Evolutionary conservation across 2,888 invertebrate species (phyloP), one percentile per base, ranked within the genome.

Genomic region (Pemphredon lugubris): DNA sequence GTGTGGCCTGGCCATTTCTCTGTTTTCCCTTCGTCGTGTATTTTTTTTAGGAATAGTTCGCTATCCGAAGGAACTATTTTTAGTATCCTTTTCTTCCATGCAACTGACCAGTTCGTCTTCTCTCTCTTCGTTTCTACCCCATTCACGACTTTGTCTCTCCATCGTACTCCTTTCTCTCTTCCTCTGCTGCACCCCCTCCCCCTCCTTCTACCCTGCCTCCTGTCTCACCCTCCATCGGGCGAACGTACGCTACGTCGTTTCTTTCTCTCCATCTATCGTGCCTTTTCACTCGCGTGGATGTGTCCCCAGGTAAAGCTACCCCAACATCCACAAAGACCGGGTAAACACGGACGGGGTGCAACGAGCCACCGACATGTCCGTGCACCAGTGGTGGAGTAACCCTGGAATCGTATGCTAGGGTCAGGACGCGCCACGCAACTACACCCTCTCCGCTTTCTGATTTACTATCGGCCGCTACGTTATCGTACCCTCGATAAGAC

Each of bases 271-370:
- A 1, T 9, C 21, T n/a, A 13, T 21, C 53, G 32, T 34, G 34
- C 54, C 51, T 34, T 48, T 47, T 58, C 61, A 34, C 34, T 44
- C 59, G 40, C 30, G 39, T 9, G 11, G 37, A 53, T 50, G 39
- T 16, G 30, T 68, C 54, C 64, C 66, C 63, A 66, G 66, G 70
- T 74, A 53, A 57, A 70, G 40, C 74, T 58, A 16, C 58, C n/a
- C 58, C 54, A 66, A 20, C 63, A 48, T 58, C 48, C 47, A 39
- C 40, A 9, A 18, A 37, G 20, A 23, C 20, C 40, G 55, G 23
- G 45, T 32, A 63, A 61, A 57, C 67, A 64, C 39, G 40, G 44
- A 42, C 65, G 34, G 21, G 32, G 23, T 63, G 50, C 59, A 32
- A 58, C 71, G 47, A 42, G 20, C 16, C 47, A 44, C 57, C 14